Evolutionary conservation across 1,140 invertebrate genomes (phyloP).

Genomic region (Colletes latitarsis): DNA sequence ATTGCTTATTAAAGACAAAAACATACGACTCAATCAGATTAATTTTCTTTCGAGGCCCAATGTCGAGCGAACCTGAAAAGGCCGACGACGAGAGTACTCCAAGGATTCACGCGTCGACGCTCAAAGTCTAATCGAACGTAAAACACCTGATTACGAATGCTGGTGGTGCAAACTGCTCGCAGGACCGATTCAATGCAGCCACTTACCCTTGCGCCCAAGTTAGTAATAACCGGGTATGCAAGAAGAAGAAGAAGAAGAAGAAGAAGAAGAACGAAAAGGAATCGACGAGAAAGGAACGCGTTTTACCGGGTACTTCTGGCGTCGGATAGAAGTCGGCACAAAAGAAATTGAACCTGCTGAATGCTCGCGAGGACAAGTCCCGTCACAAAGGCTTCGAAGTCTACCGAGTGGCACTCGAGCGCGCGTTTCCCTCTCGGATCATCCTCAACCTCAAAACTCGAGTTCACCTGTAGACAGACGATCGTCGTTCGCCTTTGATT

Average conservation of each 20-base stretch:
- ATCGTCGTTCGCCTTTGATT: constrained; percentile 34
- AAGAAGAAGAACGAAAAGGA: background rate
- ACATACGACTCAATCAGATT: no score
- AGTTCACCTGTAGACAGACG: background rate
- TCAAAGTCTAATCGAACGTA: background rate
- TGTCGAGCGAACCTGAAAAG: no score
- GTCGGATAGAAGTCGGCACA: constrained; percentile 50
- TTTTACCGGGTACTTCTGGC: constrained; percentile 14
- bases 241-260: background rate
- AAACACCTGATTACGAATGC: background rate
- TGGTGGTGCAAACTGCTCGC: background rate
- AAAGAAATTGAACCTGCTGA: constrained; percentile 58
- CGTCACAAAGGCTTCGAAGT: constrained; percentile 46
- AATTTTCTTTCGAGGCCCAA: no score
- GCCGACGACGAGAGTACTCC: no score
- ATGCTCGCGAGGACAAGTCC: constrained; percentile 39
- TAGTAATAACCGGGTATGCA: background rate
- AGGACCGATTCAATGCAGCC: background rate
- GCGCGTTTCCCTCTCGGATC: constrained; percentile 48
- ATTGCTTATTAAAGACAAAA: no score
- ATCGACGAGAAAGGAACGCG: background rate
- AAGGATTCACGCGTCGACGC: background rate
- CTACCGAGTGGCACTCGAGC: constrained; percentile 50
- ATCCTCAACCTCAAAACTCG: constrained; percentile 40
- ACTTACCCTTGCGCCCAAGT: background rate